phyloP scores from a whole-genome alignment of 2,113 vertebrate genomes.

The Steatornis caripensis region DNA sequence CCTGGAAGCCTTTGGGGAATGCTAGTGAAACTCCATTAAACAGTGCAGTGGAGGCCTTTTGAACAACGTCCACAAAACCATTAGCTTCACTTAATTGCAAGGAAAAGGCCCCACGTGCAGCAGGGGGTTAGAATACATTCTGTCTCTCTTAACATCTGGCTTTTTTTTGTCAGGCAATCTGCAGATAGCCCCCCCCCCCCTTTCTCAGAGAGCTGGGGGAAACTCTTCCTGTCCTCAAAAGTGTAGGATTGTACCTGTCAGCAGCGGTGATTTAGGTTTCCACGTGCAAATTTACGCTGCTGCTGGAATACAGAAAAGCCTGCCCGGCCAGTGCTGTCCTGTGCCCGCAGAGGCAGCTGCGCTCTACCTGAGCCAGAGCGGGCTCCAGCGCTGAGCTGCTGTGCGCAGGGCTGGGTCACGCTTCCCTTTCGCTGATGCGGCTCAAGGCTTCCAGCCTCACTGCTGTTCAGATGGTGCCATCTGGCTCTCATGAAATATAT shows the following conservation, averaged over 20 bases:
- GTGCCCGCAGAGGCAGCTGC: too few species aligned
- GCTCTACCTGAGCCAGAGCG: neutral
- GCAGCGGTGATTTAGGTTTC: neutral
- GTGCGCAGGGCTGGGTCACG: neutral
- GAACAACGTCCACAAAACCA: slow-evolving; percentile 10
- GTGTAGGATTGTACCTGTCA: neutral
- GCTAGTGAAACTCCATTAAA: slow-evolving; percentile 4
- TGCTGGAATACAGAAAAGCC: neutral
- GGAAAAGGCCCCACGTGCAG: neutral
- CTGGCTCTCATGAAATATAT: slow-evolving; percentile 33
- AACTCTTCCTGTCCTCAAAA: neutral
- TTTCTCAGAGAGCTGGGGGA: neutral
- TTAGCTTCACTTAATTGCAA: neutral
- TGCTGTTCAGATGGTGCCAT: slow-evolving; percentile 52
- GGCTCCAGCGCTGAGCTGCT: neutral
- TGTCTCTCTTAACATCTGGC: neutral
- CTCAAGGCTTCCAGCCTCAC: neutral
- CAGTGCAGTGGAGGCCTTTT: neutral
- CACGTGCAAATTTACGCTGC: neutral
- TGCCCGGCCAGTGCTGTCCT: too few species aligned
- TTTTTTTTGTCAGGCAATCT: neutral
- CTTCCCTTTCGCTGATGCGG: neutral
- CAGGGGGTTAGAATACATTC: neutral
- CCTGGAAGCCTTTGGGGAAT: neutral
- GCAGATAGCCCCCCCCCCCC: neutral